Conservation (phyloP, 1,140 invertebrate genomes). For the Metaphire vulgaris region DNA sequence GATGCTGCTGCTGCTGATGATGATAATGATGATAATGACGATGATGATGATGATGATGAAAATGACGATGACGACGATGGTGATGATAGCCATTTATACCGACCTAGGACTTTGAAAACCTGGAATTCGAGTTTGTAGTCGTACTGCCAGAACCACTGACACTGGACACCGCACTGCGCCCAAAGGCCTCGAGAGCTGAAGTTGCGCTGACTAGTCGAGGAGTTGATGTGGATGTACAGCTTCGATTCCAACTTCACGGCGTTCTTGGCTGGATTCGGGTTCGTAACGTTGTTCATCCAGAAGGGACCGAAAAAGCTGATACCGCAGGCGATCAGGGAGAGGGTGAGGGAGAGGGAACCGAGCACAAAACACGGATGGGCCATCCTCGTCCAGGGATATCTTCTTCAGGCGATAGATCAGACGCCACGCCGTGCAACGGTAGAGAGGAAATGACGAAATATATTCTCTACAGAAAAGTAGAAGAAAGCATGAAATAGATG, state of each 20-base stretch:
- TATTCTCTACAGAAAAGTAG: too few relatives aligned
- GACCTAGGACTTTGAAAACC: conserved; percentile 3
- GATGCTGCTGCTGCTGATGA: too few relatives aligned
- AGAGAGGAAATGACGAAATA: too few relatives aligned
- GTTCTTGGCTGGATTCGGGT: not conserved
- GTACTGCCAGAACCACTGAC: conserved; percentile 19
- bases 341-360: not conserved
- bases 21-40: not conserved
- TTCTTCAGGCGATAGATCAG: too few relatives aligned
- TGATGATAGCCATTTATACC: not conserved
- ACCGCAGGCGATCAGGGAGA: conserved; percentile 4
- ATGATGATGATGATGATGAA: conserved; percentile 1
- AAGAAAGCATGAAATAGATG: too few relatives aligned
- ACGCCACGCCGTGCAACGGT: too few relatives aligned
- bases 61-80: not conserved
- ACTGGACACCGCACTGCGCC: conserved; percentile 7
- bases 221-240: conserved; percentile 1
- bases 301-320: conserved; percentile 6
- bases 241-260: not conserved
- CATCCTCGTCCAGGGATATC: too few relatives aligned
- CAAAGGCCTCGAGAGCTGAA: conserved; percentile 10
- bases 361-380: too few relatives aligned
- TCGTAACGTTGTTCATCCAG: conserved; percentile 6
- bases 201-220: not conserved
- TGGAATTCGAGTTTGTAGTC: conserved; percentile 8